Evolutionary conservation across 2,888 invertebrate species (phyloP).

Genomic region (Craniophora ligustri): DNA sequence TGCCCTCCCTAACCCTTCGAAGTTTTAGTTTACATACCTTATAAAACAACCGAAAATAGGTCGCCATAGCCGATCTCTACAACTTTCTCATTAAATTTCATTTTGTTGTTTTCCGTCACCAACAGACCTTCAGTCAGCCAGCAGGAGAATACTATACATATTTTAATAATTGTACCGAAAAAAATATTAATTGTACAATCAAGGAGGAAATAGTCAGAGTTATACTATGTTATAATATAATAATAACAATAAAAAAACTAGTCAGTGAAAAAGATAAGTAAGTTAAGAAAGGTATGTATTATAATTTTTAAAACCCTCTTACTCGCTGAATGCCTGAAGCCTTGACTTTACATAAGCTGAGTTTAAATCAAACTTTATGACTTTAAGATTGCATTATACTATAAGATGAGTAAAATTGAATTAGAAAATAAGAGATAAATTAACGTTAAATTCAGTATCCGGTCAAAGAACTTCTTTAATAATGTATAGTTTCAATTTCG

Average conservation of each 20-base stretch:
- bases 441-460: slow-evolving; percentile 27
- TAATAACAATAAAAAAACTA: too few relatives aligned
- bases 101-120: slow-evolving; percentile 30
- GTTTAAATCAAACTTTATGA: slow-evolving; percentile 69
- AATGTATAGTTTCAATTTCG: too few relatives aligned
- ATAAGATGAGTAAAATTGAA: slow-evolving; percentile 67
- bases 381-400: slow-evolving; percentile 69
- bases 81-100: slow-evolving; percentile 4
- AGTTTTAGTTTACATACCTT: too few relatives aligned
- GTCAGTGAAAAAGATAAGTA: not conserved
- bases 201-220: too few relatives aligned
- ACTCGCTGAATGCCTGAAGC: slow-evolving; percentile 31
- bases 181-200: too few relatives aligned
- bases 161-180: too few relatives aligned
- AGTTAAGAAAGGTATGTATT: slow-evolving; percentile 6
- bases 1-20: too few relatives aligned
- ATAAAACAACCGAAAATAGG: slow-evolving; percentile 12
- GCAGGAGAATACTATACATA: too few relatives aligned
- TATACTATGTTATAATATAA: too few relatives aligned
- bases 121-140: slow-evolving; percentile 1
- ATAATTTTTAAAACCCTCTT: slow-evolving; percentile 21
- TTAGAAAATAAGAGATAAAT: slow-evolving; percentile 56
- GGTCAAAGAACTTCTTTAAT: slow-evolving; percentile 25
- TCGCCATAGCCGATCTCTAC: slow-evolving; percentile 14
- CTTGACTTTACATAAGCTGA: slow-evolving; percentile 62